Conservation (phyloP, 2,888 invertebrate species). For the Napeogenes sylphis region DNA sequence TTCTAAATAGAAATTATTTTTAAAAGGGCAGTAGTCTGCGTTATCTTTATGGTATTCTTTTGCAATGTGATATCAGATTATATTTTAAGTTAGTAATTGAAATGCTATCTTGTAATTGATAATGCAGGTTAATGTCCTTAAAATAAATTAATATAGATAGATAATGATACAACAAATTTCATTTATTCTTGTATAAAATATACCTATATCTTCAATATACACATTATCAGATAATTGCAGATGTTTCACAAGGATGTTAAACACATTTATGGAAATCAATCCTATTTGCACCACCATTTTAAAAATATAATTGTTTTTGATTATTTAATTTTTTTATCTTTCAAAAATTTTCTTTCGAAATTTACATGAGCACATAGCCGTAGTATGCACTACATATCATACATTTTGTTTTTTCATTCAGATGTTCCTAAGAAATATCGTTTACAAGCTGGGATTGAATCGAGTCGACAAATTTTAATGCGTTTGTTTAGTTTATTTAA, state of each 20-base stretch:
- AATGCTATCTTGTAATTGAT: slow-evolving; percentile 15
- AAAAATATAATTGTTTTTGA: neutral
- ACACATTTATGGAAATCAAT: neutral
- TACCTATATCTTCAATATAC: slow-evolving; percentile 21
- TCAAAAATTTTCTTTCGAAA: neutral
- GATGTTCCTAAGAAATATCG: neutral
- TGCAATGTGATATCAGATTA: slow-evolving; percentile 6
- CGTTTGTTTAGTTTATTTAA: too few relatives aligned
- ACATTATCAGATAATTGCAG: slow-evolving; percentile 2
- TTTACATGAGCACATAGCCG: neutral
- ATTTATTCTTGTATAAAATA: slow-evolving; percentile 30
- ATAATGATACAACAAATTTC: slow-evolving; percentile 27
- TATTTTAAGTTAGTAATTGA: slow-evolving; percentile 4
- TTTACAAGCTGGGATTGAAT: too few relatives aligned
- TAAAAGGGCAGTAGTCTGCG: neutral
- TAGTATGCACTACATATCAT: neutral
- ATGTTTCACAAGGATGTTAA: neutral
- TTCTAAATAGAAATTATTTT: neutral
- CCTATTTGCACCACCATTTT: neutral
- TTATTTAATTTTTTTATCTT: neutral
- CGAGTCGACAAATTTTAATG: too few relatives aligned
- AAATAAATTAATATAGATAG: slow-evolving; percentile 17
- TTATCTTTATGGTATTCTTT: neutral
- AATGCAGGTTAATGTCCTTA: slow-evolving; percentile 9
- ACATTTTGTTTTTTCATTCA: neutral